These are phyloP conservation scores for Cheiracanthium punctorium DNA, from an alignment of 2,888 invertebrate species.

Conservation along the genomic window DNA sequence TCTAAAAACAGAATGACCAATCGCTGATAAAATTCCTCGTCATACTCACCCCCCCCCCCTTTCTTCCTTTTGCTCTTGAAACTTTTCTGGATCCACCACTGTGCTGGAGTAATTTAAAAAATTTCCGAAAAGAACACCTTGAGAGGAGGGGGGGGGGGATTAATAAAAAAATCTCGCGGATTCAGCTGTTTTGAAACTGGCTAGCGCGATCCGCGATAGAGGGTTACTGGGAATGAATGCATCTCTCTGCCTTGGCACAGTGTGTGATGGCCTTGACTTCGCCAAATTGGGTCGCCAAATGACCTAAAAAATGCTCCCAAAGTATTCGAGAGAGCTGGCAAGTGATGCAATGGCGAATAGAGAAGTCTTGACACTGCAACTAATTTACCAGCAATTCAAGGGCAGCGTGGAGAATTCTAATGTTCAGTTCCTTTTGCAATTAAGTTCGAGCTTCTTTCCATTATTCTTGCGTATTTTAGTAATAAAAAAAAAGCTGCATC, in stretches of 20 bases:
- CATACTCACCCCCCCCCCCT: too few relatives aligned
- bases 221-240: conserved; percentile 1
- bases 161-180: too few relatives aligned
- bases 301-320: conserved; percentile 50
- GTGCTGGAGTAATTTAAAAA: too few relatives aligned
- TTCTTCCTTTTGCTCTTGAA: too few relatives aligned
- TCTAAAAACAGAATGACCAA: too few relatives aligned
- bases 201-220: background rate
- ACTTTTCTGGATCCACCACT: too few relatives aligned
- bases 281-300: conserved; percentile 63
- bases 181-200: background rate
- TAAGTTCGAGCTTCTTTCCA: too few relatives aligned
- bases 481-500: too few relatives aligned
- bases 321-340: background rate
- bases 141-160: too few relatives aligned
- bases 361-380: background rate
- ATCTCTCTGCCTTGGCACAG: conserved; percentile 26
- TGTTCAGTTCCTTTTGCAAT: background rate
- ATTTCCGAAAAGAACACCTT: too few relatives aligned
- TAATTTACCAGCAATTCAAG: conserved; percentile 9
- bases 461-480: too few relatives aligned
- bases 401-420: background rate
- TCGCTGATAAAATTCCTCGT: too few relatives aligned
- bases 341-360: conserved; percentile 6
- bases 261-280: conserved; percentile 48